Evolutionary conservation across 2,113 vertebrate genomes (phyloP), one percentile per base, ranked within the genome.

Genomic region (Zingel zingel): DNA sequence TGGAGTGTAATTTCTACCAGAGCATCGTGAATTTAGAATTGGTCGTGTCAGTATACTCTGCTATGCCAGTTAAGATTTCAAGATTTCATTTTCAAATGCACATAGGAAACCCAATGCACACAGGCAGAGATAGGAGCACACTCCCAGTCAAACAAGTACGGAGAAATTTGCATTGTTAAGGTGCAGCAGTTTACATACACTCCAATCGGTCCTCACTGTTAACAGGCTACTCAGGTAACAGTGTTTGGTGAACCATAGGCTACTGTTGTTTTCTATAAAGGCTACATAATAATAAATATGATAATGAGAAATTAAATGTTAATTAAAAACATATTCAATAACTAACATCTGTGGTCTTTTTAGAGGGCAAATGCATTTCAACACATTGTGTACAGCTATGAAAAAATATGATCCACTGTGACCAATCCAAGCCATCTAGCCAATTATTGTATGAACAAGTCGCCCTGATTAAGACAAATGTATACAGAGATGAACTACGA

Each of bases 11-110:
- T 65, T 74, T 66, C 66, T 16, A 80, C 9, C 39, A 75, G 10
- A 71, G 57, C 53, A 56, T 25, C 1, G 13, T 66, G n/a, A 74
- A 62, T 39, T 25, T 78, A 74, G 30, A 62, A 61, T 12, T 66
- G 27, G n/a, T 33, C 47, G 45, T 36, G 79, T 69, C 67, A 70
- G 64, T 63, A 11, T n/a, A 50, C 45, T 12, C 51, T 56, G 47
- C 61, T 75, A 43, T 73, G 62, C 36, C 67, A 56, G 67, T 68
- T 59, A 72, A 77, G 30, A 62, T 53, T 54, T 73, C 30, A 27
- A 27, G 27, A 27, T 27, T 2, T 27, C 27, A 27, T 27, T 27
- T 27, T 27, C 58, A 59, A 13, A 71, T 21, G 57, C n/a, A 70
- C 11, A 69, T 6, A 69, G 13, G 71, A 25, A 36, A 16, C 48